A percentile compares a stretch with the other conserved stretches of the same genome.
Evolutionary conservation across 2,888 invertebrate species (phyloP).

Genomic region (Ormyrus nitidulus): DNA sequence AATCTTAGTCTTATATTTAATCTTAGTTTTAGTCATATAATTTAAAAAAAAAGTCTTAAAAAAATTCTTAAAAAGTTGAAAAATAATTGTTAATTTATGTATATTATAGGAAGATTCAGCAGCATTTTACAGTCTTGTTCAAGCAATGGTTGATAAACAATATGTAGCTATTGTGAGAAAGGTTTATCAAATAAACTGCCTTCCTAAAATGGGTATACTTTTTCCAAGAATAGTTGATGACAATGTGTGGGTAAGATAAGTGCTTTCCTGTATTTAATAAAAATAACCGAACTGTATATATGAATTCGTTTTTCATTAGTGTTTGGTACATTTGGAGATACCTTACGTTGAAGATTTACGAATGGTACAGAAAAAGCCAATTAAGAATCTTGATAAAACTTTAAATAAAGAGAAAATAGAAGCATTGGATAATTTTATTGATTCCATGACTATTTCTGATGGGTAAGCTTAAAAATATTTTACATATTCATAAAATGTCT

Average conservation of each 20-base stretch:
- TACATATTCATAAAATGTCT: not conserved
- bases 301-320: slow-evolving; percentile 39
- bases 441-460: slow-evolving; percentile 54
- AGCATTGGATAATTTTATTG: slow-evolving; percentile 53
- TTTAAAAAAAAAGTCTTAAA: not conserved
- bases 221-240: slow-evolving; percentile 54
- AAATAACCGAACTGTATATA: not conserved
- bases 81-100: not conserved
- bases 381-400: slow-evolving; percentile 18
- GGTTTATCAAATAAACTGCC: slow-evolving; percentile 46
- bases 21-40: not conserved
- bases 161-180: slow-evolving; percentile 55
- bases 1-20: not conserved
- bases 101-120: slow-evolving; percentile 38
- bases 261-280: slow-evolving; percentile 10
- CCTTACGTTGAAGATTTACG: slow-evolving; percentile 53
- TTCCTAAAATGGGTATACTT: slow-evolving; percentile 57
- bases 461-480: slow-evolving; percentile 31
- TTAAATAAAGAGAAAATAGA: slow-evolving; percentile 36
- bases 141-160: slow-evolving; percentile 50
- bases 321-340: slow-evolving; percentile 54
- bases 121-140: slow-evolving; percentile 54
- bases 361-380: slow-evolving; percentile 28
- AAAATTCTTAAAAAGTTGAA: not conserved
- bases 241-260: slow-evolving; percentile 52